These are phyloP conservation scores for Phymorhynchus buccinoides DNA, from an alignment of 1,140 invertebrate species.

Conservation along the genomic window DNA sequence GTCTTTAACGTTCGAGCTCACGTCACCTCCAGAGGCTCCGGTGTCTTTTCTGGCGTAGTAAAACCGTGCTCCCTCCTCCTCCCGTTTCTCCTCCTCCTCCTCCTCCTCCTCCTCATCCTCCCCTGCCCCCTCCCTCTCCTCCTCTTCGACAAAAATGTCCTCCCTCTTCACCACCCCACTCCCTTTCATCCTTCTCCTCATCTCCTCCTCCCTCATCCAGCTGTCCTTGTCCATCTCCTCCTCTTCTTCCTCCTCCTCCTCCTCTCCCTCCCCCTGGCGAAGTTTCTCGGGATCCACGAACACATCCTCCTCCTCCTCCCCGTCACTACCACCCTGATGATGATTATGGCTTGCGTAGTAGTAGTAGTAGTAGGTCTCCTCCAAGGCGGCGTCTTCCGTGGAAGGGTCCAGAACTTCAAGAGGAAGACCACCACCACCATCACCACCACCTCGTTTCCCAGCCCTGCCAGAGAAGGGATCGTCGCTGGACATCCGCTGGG, in stretches of 20 bases:
- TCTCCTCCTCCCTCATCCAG: not conserved
- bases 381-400: conserved; percentile 35
- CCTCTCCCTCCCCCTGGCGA: conserved; percentile 8
- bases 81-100: not conserved
- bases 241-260: not conserved
- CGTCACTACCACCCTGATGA: not conserved
- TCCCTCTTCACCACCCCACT: conserved; percentile 15
- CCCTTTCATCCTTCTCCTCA: conserved; percentile 24
- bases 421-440: conserved; percentile 47
- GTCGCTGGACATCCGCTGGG: conserved; percentile 49
- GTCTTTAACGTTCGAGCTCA: not conserved
- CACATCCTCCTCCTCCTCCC: conserved; percentile 25
- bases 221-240: not conserved
- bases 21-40: not conserved
- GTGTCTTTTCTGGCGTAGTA: not conserved
- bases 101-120: conserved; percentile 14
- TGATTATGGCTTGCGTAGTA: not conserved
- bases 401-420: conserved; percentile 25
- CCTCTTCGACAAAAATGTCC: conserved; percentile 25
- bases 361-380: conserved; percentile 1
- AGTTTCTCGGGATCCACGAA: conserved; percentile 36
- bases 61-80: conserved; percentile 2
- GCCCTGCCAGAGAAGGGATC: conserved; percentile 40
- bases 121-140: not conserved
- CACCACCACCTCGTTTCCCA: not conserved